phyloP scores from a whole-genome alignment of 1,140 invertebrate genomes.

The Tribolium madens region DNA sequence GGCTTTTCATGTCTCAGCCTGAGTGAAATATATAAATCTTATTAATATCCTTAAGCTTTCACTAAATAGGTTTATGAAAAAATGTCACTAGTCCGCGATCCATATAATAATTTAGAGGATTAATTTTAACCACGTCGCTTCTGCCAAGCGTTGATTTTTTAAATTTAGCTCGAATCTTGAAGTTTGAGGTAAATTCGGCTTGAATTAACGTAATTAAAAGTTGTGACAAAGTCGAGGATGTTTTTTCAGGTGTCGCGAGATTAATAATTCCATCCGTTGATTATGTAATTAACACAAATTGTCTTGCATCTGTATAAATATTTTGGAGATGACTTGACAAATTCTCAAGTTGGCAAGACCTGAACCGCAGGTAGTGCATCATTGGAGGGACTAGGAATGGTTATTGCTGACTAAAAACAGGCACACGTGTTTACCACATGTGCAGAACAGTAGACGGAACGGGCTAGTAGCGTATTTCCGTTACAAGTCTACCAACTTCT shows the following conservation, averaged over 20 bases:
- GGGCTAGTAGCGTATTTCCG: constrained; percentile 39
- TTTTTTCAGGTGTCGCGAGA: not conserved
- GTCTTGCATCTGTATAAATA: not conserved
- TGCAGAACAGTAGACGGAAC: constrained; percentile 45
- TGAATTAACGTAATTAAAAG: constrained; percentile 22
- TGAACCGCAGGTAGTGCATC: constrained; percentile 8
- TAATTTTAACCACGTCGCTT: constrained; percentile 21
- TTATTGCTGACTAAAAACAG: constrained; percentile 43
- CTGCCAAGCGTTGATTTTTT: constrained; percentile 19
- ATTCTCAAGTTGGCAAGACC: not conserved
- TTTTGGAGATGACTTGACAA: constrained; percentile 1
- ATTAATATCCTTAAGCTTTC: constrained; percentile 29
- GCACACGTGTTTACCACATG: constrained; percentile 48
- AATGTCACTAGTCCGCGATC: constrained; percentile 9
- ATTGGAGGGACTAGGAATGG: constrained; percentile 39
- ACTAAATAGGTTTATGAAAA: constrained; percentile 37
- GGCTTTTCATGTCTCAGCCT: constrained; percentile 11
- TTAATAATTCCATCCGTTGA: not conserved
- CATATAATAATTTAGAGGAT: constrained; percentile 18
- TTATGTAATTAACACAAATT: constrained; percentile 1
- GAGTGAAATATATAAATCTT: constrained; percentile 8
- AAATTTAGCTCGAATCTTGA: constrained; percentile 16
- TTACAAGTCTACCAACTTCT: constrained; percentile 31
- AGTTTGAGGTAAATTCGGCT: not conserved
- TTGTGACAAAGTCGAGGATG: not conserved